Conservation (phyloP, 2,113 vertebrate genomes). For the Dicerorhinus sumatrensis region DNA sequence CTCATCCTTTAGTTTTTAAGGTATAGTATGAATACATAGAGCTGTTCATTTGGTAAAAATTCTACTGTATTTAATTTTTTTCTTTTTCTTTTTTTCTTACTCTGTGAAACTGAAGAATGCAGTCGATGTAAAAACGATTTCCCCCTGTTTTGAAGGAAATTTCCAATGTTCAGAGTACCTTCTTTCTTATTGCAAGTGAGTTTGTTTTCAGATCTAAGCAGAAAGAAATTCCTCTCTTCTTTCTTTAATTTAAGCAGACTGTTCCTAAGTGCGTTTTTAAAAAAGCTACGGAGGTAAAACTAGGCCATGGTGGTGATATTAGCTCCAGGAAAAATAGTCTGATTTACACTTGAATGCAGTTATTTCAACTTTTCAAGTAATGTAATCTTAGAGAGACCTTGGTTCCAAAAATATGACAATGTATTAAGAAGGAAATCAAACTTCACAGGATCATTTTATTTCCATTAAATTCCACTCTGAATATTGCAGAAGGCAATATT, state of each 20-base stretch:
- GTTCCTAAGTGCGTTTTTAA: slow-evolving; percentile 60
- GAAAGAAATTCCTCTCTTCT: slow-evolving; percentile 32
- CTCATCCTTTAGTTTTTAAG: not conserved
- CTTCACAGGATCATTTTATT: slow-evolving; percentile 82
- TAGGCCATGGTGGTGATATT: slow-evolving; percentile 60
- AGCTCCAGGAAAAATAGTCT: slow-evolving; percentile 76
- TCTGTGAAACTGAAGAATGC: not conserved
- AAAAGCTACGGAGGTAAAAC: slow-evolving; percentile 56
- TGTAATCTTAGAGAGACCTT: slow-evolving; percentile 61
- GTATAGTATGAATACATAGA: not conserved
- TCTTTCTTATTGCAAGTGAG: slow-evolving; percentile 44
- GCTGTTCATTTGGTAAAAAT: not conserved
- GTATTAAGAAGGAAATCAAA: slow-evolving; percentile 72
- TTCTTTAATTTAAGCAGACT: slow-evolving; percentile 63
- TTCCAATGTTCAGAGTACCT: not conserved
- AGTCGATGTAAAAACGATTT: not conserved
- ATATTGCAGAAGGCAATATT: slow-evolving; percentile 79
- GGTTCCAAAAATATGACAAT: slow-evolving; percentile 80
- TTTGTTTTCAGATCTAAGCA: slow-evolving; percentile 57
- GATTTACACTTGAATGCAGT: slow-evolving; percentile 70
- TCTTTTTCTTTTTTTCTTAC: not conserved
- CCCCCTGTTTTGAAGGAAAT: not conserved
- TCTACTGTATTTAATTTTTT: not conserved
- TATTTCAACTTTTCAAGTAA: slow-evolving; percentile 70
- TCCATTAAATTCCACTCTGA: slow-evolving; percentile 79